Percentiles rank a stretch among this genome's conserved stretches.
Evolutionary conservation across 1,140 invertebrate genomes (phyloP).

Genomic region (Drosophila dunni): DNA sequence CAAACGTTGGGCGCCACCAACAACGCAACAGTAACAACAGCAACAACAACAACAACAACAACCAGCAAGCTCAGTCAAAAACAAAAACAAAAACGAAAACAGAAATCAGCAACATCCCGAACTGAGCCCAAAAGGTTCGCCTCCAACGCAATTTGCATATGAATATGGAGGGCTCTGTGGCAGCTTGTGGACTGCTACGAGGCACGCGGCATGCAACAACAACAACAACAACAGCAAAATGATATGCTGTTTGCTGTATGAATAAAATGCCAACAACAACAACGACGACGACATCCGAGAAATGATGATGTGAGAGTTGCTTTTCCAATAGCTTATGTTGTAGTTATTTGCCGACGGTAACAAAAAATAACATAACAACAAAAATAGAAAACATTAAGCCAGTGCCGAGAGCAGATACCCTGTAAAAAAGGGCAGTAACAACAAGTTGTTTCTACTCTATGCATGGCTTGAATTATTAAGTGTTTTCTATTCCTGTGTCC

Average conservation of each 20-base stretch:
- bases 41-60: constrained; percentile 36
- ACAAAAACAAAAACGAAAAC: constrained; percentile 23
- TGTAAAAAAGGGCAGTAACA: neutral
- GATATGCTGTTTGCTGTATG: constrained; percentile 68
- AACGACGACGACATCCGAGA: constrained; percentile 23
- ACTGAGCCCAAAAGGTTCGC: constrained; percentile 61
- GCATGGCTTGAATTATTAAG: too few species aligned
- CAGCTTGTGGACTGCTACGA: constrained; percentile 58
- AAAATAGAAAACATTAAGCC: constrained; percentile 5
- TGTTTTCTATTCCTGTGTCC: neutral
- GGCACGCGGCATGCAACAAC: constrained; percentile 26
- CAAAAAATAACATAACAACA: constrained; percentile 12
- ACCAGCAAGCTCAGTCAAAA: constrained; percentile 19
- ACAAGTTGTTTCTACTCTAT: neutral
- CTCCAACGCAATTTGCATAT: constrained; percentile 78
- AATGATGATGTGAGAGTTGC: constrained; percentile 54
- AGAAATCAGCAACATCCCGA: constrained; percentile 38
- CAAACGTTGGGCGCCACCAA: constrained; percentile 74
- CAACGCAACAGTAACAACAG: constrained; percentile 54
- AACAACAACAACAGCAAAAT: constrained; percentile 45
- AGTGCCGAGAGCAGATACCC: constrained; percentile 7
- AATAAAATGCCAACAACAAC: constrained; percentile 64
- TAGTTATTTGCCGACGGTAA: constrained; percentile 70
- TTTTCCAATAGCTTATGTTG: constrained; percentile 72
- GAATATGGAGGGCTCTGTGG: constrained; percentile 68